Evolutionary conservation across 2,888 invertebrate species (phyloP).

Genomic region (Baccha elongata): DNA sequence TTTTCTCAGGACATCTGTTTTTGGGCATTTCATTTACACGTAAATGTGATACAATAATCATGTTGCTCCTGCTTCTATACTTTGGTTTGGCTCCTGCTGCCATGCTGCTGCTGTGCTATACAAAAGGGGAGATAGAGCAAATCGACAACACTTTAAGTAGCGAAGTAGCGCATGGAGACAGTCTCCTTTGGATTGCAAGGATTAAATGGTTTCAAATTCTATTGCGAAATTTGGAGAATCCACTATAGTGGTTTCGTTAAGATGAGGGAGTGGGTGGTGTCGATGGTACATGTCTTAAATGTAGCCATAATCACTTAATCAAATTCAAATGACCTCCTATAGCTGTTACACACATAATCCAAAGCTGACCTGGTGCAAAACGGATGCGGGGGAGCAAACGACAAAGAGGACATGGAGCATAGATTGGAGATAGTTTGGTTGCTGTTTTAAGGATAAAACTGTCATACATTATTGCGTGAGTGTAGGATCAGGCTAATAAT

Average conservation of each 20-base stretch:
- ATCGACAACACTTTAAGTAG: slow-evolving; percentile 47
- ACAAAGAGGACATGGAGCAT: slow-evolving; percentile 14
- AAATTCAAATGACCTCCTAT: slow-evolving; percentile 69
- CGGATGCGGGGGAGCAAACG: not conserved
- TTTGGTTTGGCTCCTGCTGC: not conserved
- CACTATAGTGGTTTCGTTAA: slow-evolving; percentile 24
- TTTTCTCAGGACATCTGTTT: slow-evolving; percentile 70
- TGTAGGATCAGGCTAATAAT: slow-evolving; percentile 36
- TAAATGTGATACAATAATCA: slow-evolving; percentile 72
- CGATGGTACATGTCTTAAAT: slow-evolving; percentile 55
- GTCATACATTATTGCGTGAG: slow-evolving; percentile 26
- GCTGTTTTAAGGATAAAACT: slow-evolving; percentile 53
- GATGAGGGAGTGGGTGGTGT: slow-evolving; percentile 35
- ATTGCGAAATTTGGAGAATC: slow-evolving; percentile 50
- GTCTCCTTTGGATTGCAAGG: slow-evolving; percentile 60
- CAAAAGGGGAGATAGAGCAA: not conserved
- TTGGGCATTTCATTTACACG: slow-evolving; percentile 72
- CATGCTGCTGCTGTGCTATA: not conserved
- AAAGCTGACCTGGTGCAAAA: slow-evolving; percentile 17
- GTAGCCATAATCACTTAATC: slow-evolving; percentile 71
- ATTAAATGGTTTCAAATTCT: slow-evolving; percentile 67
- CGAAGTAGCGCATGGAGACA: slow-evolving; percentile 41
- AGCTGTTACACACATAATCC: slow-evolving; percentile 58
- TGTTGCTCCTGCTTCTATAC: slow-evolving; percentile 21
- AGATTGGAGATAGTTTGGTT: slow-evolving; percentile 57